Conservation (phyloP, 1,140 invertebrate genomes). For the Megalopta genalis region DNA sequence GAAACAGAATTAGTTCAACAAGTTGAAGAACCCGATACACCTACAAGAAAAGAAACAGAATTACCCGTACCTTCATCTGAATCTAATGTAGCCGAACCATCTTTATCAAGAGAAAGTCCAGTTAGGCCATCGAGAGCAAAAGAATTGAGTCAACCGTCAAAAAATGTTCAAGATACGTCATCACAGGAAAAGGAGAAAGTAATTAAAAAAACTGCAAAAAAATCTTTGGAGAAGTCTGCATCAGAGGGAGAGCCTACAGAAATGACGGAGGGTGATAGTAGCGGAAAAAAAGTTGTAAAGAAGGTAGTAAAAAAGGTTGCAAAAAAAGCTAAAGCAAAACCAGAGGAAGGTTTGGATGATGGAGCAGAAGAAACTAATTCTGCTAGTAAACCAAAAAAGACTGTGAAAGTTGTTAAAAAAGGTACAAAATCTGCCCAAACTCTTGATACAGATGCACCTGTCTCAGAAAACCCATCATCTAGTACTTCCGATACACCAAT, state of each 20-base stretch:
- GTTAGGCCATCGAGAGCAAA: slow-evolving; percentile 58
- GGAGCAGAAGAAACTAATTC: slow-evolving; percentile 30
- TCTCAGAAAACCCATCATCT: slow-evolving; percentile 70
- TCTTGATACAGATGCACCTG: slow-evolving; percentile 65
- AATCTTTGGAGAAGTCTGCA: slow-evolving; percentile 40
- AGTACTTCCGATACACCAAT: slow-evolving; percentile 70
- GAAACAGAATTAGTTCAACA: slow-evolving; percentile 10
- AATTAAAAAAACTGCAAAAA: slow-evolving; percentile 48
- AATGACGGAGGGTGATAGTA: slow-evolving; percentile 45
- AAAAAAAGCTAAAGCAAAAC: slow-evolving; percentile 69
- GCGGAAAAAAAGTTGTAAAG: slow-evolving; percentile 64
- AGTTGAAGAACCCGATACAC: slow-evolving; percentile 8
- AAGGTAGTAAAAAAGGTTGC: slow-evolving; percentile 70
- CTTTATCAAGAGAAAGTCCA: slow-evolving; percentile 27
- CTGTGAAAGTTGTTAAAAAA: slow-evolving; percentile 67
- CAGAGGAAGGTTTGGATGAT: slow-evolving; percentile 56
- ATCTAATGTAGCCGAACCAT: slow-evolving; percentile 8
- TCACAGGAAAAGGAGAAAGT: slow-evolving; percentile 32
- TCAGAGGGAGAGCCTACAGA: slow-evolving; percentile 47
- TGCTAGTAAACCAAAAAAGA: slow-evolving; percentile 66
- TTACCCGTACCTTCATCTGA: neutral
- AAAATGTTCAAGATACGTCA: slow-evolving; percentile 62
- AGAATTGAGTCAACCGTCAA: slow-evolving; percentile 61
- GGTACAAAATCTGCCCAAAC: slow-evolving; percentile 62
- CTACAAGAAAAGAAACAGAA: neutral